These are phyloP conservation scores for Catostylus mosaicus DNA, from an alignment of 30 jellyfish, hydroid and myxozoan species.

Conservation along the genomic window DNA sequence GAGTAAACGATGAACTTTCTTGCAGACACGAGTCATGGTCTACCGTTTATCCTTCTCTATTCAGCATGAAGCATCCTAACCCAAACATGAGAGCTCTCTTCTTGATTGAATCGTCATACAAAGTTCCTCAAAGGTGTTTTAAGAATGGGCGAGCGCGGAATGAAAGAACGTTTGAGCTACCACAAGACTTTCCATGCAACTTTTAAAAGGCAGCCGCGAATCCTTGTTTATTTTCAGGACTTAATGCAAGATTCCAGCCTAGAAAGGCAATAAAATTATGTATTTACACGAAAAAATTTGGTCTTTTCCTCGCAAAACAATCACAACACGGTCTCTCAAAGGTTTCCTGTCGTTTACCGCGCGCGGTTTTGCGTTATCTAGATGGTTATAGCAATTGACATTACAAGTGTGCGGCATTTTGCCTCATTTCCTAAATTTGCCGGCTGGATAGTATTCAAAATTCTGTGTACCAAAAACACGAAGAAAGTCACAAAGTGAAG, in stretches of 20 bases:
- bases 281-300: conserved; percentile 4
- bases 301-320: neutral
- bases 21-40: too few relatives aligned
- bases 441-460: neutral
- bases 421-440: too few relatives aligned
- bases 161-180: conserved; percentile 6
- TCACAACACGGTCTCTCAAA: neutral
- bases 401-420: too few relatives aligned
- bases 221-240: conserved; percentile 20
- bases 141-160: neutral
- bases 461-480: neutral
- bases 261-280: neutral
- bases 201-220: conserved; percentile 12
- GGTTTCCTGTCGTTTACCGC: conserved; percentile 4
- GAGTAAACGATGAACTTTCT: too few relatives aligned
- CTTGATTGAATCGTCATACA: too few relatives aligned
- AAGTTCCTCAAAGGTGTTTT: neutral
- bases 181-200: conserved; percentile 6
- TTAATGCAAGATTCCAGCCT: neutral
- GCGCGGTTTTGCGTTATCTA: neutral
- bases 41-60: too few relatives aligned
- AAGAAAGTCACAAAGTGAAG: neutral
- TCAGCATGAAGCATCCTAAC: too few relatives aligned
- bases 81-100: too few relatives aligned
- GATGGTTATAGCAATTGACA: neutral